Base-by-base conservation (phyloP, 2,888 invertebrate species). In the Nomada fabriciana region DNA sequence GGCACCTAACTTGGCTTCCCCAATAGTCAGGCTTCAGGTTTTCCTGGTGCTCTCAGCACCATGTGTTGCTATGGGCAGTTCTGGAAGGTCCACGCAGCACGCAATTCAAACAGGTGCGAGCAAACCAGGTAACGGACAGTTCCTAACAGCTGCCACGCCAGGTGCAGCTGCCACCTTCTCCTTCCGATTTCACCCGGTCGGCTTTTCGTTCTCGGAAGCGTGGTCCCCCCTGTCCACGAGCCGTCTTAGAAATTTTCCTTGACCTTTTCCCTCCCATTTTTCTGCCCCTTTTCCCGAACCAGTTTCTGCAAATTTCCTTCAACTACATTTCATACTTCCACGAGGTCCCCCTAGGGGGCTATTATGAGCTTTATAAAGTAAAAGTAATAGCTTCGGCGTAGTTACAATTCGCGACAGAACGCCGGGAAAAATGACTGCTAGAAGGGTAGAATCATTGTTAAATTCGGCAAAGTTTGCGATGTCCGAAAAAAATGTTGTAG, bases 61-160 rank as follows among this genome's bases (percentile, higher is more conserved):
- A 88, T 91, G 92, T 90, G 91, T 91, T 92, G 91, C 92, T 91
- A 92, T 89, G 91, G 90, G 91, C 89, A 89, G 85, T 90, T 86
- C 76, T 80, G 60, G 64, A 78, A 84, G 78, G 88, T 86, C 87
- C 83, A 87, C 78, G 78, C 80, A 81, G 89, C 92, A 92, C 91
- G 91, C 91, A 90, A 92, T 87, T 88, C 89, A 88, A 93, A 92
- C 93, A 92, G 93, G 92, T 93, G 93, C 91, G 90, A 76, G 86
- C 85, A 83, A 82, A 86, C 90, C 92, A 90, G 92, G 91, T 92
- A 93, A 92, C 92, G 91, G 91, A 91, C 92, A 90, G 85, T 82
- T 86, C 70, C 80, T 69, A 91, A 89, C 93, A 93, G 92, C 93
- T 93, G 93, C 92, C 90, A 88, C 88, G 89, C 93, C 93, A 93